Base-by-base conservation (phyloP, 1,140 invertebrate species). In the Heliconius hewitsoni region DNA sequence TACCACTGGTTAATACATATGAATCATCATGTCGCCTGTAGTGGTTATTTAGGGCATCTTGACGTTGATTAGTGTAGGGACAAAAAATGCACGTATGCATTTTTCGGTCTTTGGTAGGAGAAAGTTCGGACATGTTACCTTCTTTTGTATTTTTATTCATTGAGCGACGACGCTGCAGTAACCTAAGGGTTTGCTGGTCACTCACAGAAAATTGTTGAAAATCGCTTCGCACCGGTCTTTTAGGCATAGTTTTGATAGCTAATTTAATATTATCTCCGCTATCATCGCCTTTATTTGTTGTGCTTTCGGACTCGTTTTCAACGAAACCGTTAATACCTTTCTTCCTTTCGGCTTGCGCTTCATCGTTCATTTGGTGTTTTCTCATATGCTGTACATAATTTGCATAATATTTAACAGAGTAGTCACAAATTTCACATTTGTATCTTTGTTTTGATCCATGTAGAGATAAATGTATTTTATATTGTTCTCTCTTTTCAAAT, bases 401-500 rank as follows among this genome's bases (percentile, higher is more conserved):
- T 0, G 97, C 97, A 82, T 97, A 97, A 90, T 97, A 97, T 83
- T 97, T 97, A 0, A 98, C 98, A 1, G 97, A 97, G 91, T 98
- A 98, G 92, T 98, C 98, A 90, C 98, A 98, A 8, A 96, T 95
- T 80, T 97, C 96, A 93, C 98, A 98, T 79, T 96, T 97, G 90
- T 98, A 98, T 80, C 96, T 96, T 90, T 98, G 97, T 82, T 97
- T 97, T 0, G 97, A 97, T 9, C 98, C 98, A 89, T 98, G 98
- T 3, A 98, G 91, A 8, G 96, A 96, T 81, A 98, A 92, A 92
- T 98, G 98, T 19, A 97, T 96, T 86, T 97, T 97, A 88, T 98
- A 98, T 88, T 98, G 97, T 84, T 97, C 97, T 52, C 97, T 95
- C 91, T 98, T 98, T 85, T 98, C 97, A 92, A 98, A 98, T 0